phyloP scores from a whole-genome alignment of 2,113 vertebrate genomes.

The Thunnus maccoyii region DNA sequence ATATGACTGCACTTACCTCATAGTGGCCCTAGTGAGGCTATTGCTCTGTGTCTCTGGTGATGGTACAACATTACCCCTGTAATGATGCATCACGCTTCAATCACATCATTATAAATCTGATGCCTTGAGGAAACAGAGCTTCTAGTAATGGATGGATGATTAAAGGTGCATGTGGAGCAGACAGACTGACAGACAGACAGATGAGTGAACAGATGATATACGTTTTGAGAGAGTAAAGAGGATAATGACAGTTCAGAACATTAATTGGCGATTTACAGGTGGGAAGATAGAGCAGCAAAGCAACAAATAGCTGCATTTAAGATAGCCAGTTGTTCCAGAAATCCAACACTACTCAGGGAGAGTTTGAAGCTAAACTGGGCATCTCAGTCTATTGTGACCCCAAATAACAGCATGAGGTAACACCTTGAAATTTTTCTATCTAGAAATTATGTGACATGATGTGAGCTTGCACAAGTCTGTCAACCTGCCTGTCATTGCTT shows the following conservation, averaged over 20 bases:
- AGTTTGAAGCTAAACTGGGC: conserved; percentile 35
- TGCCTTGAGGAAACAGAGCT: conserved; percentile 30
- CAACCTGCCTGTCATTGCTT: conserved; percentile 22
- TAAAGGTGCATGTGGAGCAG: conserved; percentile 24
- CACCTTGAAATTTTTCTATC: conserved; percentile 42
- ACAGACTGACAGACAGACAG: conserved; percentile 42
- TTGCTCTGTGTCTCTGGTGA: conserved; percentile 26
- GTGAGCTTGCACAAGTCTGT: conserved; percentile 9
- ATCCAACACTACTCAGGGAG: conserved; percentile 26
- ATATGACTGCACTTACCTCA: conserved; percentile 33
- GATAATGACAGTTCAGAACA: conserved; percentile 34
- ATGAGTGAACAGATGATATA: conserved; percentile 27
- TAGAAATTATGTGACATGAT: conserved; percentile 25
- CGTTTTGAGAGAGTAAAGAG: conserved; percentile 28
- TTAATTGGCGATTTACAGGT: conserved; percentile 46
- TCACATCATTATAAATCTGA: conserved; percentile 37
- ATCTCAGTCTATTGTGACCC: conserved; percentile 16
- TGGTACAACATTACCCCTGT: conserved; percentile 56
- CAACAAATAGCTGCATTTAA: conserved; percentile 35
- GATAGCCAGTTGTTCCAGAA: conserved; percentile 13
- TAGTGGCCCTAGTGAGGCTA: conserved; percentile 18
- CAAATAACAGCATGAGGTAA: conserved; percentile 62
- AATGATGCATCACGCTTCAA: conserved; percentile 54
- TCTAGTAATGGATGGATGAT: conserved; percentile 40
- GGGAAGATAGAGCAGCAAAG: conserved; percentile 9